These are phyloP conservation scores for Ichneumoninae sp. DNA, from an alignment of 2,888 invertebrate species.

Conservation along the genomic window DNA sequence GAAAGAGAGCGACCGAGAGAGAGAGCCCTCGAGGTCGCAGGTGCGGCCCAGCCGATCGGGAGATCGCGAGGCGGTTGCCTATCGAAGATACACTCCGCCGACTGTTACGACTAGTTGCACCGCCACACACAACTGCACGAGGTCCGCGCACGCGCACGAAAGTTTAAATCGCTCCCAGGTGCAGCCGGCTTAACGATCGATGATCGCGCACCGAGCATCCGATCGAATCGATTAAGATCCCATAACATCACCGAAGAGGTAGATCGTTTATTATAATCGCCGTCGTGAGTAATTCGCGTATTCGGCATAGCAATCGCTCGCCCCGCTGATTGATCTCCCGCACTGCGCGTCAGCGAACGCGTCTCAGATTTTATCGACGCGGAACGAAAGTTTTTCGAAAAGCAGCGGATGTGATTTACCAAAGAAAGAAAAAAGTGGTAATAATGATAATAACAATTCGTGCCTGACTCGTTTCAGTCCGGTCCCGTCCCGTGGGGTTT, in stretches of 20 bases:
- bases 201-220: slow-evolving; percentile 36
- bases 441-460: slow-evolving; percentile 1
- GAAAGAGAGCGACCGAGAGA: slow-evolving; percentile 24
- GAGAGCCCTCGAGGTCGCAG: slow-evolving; percentile 58
- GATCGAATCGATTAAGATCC: slow-evolving; percentile 36
- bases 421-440: background rate
- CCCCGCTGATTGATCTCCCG: background rate
- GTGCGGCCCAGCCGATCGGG: slow-evolving; percentile 61
- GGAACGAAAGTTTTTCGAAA: slow-evolving; percentile 1
- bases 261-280: slow-evolving; percentile 16
- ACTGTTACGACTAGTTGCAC: slow-evolving; percentile 4
- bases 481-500: slow-evolving; percentile 26
- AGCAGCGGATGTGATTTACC: background rate
- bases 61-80: slow-evolving; percentile 42
- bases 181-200: slow-evolving; percentile 39
- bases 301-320: background rate
- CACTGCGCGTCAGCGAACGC: background rate
- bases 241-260: slow-evolving; percentile 9
- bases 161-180: slow-evolving; percentile 60
- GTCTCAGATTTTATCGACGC: background rate
- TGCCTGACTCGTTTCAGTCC: background rate
- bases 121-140: background rate
- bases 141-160: slow-evolving; percentile 22
- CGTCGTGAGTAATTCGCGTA: slow-evolving; percentile 23
- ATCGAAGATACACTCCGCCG: slow-evolving; percentile 30